Base-by-base conservation (phyloP, 2,888 invertebrate species). In the Rugalucina vietnamica region DNA sequence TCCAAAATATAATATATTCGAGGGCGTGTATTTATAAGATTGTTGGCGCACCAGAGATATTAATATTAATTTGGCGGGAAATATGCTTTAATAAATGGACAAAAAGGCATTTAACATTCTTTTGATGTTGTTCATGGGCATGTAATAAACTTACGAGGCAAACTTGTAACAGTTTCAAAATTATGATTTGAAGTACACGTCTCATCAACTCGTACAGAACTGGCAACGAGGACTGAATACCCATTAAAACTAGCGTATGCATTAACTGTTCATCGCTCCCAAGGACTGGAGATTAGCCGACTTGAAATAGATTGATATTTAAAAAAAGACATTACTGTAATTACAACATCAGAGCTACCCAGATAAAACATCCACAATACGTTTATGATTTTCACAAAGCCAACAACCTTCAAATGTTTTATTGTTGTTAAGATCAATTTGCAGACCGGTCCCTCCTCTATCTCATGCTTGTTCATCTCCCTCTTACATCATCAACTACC, bases 261-360 rank as follows among this genome's bases (percentile, higher is more conserved):
- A 39, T 36, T 77, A 70, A 49, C 77, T 29, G 70, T 77, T 3
- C 70, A 77, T 43, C 32, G 77, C n/a, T 24, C 49, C 3, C 77
- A 77, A 34, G 69, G 49, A 27, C 49, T 37, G 34, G 32, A 24
- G 21, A 65, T 76, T 37, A n/a, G 21, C 14, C 37, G 32, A 49
- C 21, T 70, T 1, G 70, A 77, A 69, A 49, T 77, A 21, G 77
- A 77, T 32, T 77, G 70, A 24, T 70, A 70, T 37, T 37, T 70
- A 24, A 37, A 70, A 21, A 70, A 10, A 70, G n/a, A n/a, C n/a
- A 49, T 49, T 49, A 39, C 24, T n/a, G n/a, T 29, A 73, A 73
- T 34, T 73, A 49, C 21, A 49, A 73, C 10, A 49, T 4, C 21
- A 27, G 3, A 10, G 32, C 73, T 1, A 49, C 43, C 32, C n/a